Evolutionary conservation across 2,888 invertebrate genomes (phyloP).

Genomic region (Augiades crinisus): DNA sequence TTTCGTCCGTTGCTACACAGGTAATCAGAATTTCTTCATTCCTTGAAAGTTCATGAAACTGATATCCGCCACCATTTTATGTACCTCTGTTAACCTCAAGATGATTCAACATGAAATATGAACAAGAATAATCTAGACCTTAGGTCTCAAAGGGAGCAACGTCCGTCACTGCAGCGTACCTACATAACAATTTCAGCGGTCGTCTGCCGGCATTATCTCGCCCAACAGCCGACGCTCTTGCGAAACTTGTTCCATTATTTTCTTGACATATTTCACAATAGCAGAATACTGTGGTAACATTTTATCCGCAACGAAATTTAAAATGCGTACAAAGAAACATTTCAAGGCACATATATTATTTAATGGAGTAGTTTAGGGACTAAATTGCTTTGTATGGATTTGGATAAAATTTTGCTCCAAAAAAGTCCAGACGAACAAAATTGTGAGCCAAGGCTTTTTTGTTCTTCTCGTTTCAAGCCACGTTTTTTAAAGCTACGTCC

Average conservation of each 20-base stretch:
- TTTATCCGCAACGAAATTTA: constrained; percentile 50
- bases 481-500: no score
- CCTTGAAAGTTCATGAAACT: no score
- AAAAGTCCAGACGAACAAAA: no score
- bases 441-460: no score
- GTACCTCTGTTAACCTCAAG: no score
- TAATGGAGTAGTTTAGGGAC: constrained; percentile 3
- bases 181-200: constrained; percentile 40
- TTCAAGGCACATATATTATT: constrained; percentile 28
- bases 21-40: no score
- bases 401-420: no score
- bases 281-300: constrained; percentile 42
- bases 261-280: constrained; percentile 68
- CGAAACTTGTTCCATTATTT: constrained; percentile 58
- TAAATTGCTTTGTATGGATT: no score
- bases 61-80: no score
- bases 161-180: constrained; percentile 35
- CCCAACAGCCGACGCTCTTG: constrained; percentile 40
- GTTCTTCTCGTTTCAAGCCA: no score
- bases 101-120: no score
- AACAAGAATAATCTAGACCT: neutral
- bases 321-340: constrained; percentile 42
- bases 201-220: constrained; percentile 48
- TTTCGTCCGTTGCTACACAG: no score
- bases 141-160: constrained; percentile 22